These are phyloP conservation scores for Toxotes chatareus DNA, from an alignment of 2,113 vertebrate genomes.

Conservation along the genomic window DNA sequence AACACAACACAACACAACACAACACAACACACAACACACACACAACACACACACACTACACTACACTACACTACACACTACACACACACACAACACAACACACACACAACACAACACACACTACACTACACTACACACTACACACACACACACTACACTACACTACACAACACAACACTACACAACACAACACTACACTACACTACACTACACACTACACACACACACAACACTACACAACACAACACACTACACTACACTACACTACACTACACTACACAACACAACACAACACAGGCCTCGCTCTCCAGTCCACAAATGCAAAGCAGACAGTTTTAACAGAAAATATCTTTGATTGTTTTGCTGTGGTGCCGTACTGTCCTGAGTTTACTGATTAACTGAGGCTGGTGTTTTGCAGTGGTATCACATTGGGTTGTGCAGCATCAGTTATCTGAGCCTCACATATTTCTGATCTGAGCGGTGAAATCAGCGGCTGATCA, in stretches of 20 bases:
- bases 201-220: conserved; percentile 13
- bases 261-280: conserved; percentile 20
- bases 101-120: conserved; percentile 12
- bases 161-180: neutral
- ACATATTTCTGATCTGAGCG: conserved; percentile 3
- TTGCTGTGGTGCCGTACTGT: conserved; percentile 10
- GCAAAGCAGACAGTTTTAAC: conserved; percentile 16
- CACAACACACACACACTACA: no score
- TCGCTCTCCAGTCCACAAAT: conserved; percentile 37
- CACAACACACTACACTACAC: neutral
- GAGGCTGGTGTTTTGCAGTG: neutral
- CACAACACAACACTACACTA: conserved; percentile 6
- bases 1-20: conserved; percentile 17
- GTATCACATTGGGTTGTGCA: neutral
- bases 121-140: neutral
- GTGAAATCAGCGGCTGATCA: neutral
- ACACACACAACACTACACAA: no score
- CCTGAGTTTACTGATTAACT: conserved; percentile 22
- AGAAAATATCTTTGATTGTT: conserved; percentile 7
- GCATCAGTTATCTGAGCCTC: conserved; percentile 12
- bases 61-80: conserved; percentile 24
- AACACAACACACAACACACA: neutral
- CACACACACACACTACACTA: no score
- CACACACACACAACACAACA: no score
- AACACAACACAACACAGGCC: neutral